Evolutionary conservation across 2,888 invertebrate species (phyloP), one percentile per base, ranked within the genome.

Genomic region (Byasa hedistus): DNA sequence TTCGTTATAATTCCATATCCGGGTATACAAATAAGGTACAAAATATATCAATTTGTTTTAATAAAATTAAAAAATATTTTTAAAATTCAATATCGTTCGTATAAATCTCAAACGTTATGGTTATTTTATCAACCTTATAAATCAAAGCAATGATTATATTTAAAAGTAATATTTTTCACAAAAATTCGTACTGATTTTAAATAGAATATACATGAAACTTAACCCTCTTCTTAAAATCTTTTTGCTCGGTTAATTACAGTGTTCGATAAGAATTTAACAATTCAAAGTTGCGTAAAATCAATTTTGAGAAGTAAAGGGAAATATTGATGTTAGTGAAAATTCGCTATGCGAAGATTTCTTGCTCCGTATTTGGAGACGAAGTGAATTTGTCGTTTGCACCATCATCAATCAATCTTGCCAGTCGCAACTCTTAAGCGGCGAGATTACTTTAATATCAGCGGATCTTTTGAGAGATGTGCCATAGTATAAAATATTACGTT

Each of bases 391-490:
- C 83, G 83, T 73, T 76, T 79, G 77, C 82, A 78, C 79, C 76
- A 75, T 72, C 86, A 89, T 89, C 89, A 84, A 89, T 89, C 89
- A 89, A 83, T 81, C 78, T 73, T 77, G 82, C 80, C 83, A 85
- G 81, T 82, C 81, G 77, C 81, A 85, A 86, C 83, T 85, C 86
- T 84, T 84, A 83, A 84, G 79, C 75, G 75, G 72, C 79, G 79
- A 81, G 81, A 85, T 88, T 86, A 86, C 86, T 85, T 85, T 87
- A 81, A 85, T 83, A 87, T 86, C 87, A 80, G 79, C 75, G 82
- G 84, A 87, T 87, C 81, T 79, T 78, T 81, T 78, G 59, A 77
- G 73, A 71, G 73, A 82, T 80, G 77, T 78, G 70, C 79, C 72
- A 36, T 56, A 22, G 56, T 61, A 65, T 84, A 83, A 87, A 86